Evolutionary conservation across 2,113 vertebrate species (phyloP).

Genomic region (Noturus placidus): DNA sequence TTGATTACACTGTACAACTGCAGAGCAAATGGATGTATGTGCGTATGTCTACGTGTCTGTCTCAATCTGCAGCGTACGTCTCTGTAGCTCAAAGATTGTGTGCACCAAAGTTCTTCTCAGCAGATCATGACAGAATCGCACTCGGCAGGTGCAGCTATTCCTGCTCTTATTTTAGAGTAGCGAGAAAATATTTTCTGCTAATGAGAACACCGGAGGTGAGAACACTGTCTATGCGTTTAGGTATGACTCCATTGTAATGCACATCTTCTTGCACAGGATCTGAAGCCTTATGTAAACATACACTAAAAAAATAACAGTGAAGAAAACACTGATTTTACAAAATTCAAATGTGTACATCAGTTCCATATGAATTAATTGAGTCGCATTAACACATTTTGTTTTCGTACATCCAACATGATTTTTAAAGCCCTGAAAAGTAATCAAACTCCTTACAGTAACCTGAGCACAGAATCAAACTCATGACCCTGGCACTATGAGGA

Average conservation of each 20-base stretch:
- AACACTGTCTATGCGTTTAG: neutral
- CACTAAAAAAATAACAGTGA: neutral
- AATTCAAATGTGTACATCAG: neutral
- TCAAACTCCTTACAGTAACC: neutral
- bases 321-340: neutral
- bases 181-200: constrained; percentile 2
- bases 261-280: neutral
- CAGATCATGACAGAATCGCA: neutral
- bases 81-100: neutral
- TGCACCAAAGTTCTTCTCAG: neutral
- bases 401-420: neutral
- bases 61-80: neutral
- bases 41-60: neutral
- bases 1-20: constrained; percentile 24
- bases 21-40: neutral
- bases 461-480: neutral
- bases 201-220: neutral
- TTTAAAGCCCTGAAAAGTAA: neutral
- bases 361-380: neutral
- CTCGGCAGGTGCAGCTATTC: neutral
- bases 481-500: neutral
- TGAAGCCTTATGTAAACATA: neutral
- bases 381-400: neutral
- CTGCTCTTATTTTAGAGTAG: neutral
- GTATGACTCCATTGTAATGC: neutral